Percentiles rank a stretch among this genome's conserved stretches.
Conservation (phyloP, 2,113 vertebrate genomes). For the Vulpes ferrilata region DNA sequence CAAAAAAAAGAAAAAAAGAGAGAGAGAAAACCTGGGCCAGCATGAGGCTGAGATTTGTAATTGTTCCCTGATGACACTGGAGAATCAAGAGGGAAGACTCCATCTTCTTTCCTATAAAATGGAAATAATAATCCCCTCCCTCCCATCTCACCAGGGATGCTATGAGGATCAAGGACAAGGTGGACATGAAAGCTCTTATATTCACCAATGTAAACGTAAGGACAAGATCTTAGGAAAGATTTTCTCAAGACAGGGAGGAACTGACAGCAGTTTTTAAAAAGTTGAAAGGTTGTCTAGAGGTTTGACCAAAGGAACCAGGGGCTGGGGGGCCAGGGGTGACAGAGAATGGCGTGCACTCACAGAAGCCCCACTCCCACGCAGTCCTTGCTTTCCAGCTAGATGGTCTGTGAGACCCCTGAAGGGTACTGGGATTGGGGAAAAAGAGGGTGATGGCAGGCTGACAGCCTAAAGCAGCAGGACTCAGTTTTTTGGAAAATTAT, state of each 20-base stretch:
- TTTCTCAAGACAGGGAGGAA: neutral
- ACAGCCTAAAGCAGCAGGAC: neutral
- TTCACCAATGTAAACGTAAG: neutral
- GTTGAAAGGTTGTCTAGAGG: neutral
- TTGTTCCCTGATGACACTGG: neutral
- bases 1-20: neutral
- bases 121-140: neutral
- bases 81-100: neutral
- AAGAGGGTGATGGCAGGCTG: neutral
- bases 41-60: neutral
- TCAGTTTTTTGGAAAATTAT: slow-evolving; percentile 33
- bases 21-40: neutral
- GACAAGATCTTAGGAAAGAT: neutral
- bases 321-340: neutral
- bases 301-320: neutral
- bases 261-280: neutral
- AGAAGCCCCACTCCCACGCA: neutral
- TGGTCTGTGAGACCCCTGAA: neutral
- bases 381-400: neutral
- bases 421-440: neutral
- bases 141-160: neutral
- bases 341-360: neutral
- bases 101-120: neutral
- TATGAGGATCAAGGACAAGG: neutral
- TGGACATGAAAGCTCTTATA: neutral